phyloP scores from a whole-genome alignment of 2,888 invertebrate genomes.

The Caenorhabditis drosophilae region DNA sequence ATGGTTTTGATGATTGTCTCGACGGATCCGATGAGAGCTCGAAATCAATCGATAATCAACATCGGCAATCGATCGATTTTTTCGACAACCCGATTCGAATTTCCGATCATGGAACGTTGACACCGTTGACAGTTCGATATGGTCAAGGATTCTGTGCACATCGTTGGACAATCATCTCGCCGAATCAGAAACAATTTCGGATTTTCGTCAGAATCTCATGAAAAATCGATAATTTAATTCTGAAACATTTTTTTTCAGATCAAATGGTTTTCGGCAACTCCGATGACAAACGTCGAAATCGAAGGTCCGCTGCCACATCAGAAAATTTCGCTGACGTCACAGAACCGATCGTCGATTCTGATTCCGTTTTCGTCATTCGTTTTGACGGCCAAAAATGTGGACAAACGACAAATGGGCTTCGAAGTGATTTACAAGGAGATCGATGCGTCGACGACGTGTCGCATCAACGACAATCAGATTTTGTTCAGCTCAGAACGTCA shows the following conservation, averaged over 20 bases:
- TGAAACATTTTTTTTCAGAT: constrained; percentile 11
- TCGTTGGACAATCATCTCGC: constrained; percentile 24
- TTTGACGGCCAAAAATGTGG: constrained; percentile 14
- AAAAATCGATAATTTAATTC: neutral
- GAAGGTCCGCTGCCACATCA: constrained; percentile 19
- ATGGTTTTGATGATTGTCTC: constrained; percentile 52
- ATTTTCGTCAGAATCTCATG: constrained; percentile 1
- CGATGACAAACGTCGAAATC: constrained; percentile 8
- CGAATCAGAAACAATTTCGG: constrained; percentile 11
- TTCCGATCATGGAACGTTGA: constrained; percentile 12
- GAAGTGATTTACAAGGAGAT: neutral
- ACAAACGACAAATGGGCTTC: constrained; percentile 18
- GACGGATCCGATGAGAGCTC: constrained; percentile 53
- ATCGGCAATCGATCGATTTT: neutral
- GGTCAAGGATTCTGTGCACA: constrained; percentile 30
- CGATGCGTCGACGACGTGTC: too few relatives aligned
- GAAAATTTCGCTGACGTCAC: constrained; percentile 6
- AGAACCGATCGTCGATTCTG: constrained; percentile 9
- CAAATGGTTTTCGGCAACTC: constrained; percentile 14
- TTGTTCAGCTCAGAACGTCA: too few relatives aligned
- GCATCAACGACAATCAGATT: too few relatives aligned
- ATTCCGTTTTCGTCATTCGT: constrained; percentile 19
- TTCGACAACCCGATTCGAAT: constrained; percentile 7
- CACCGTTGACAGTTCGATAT: constrained; percentile 22
- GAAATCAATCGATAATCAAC: neutral